phyloP scores from a whole-genome alignment of 2,797 vertebrate genomes.

The Schizothorax lantsangensis region DNA sequence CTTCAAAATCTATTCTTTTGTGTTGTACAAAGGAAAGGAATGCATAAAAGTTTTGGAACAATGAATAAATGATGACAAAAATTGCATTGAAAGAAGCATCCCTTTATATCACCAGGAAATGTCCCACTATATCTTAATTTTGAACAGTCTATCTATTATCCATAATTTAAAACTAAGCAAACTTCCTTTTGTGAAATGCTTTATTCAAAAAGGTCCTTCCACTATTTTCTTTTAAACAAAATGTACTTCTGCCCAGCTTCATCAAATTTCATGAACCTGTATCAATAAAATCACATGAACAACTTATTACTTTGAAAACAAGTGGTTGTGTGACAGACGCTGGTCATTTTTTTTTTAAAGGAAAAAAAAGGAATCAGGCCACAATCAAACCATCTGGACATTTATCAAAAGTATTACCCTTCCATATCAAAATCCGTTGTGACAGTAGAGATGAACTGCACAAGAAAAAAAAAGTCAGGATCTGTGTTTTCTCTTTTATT shows the following conservation, averaged over 20 bases:
- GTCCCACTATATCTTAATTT: not conserved
- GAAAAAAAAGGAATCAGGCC: not conserved
- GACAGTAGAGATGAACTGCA: constrained; percentile 6
- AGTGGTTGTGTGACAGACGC: not conserved
- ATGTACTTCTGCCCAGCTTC: not conserved
- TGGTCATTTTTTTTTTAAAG: not conserved
- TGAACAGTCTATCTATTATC: not conserved
- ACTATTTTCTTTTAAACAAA: not conserved
- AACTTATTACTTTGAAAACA: not conserved
- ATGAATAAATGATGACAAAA: not conserved
- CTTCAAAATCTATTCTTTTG: not conserved
- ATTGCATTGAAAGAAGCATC: not conserved
- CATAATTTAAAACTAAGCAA: not conserved
- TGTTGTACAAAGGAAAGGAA: not conserved
- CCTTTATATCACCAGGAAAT: not conserved
- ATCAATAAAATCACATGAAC: not conserved
- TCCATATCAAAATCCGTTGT: not conserved
- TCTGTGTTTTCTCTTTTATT: constrained; percentile 29
- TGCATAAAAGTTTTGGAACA: not conserved
- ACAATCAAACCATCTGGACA: constrained; percentile 13
- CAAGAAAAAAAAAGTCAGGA: not conserved
- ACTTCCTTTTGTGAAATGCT: not conserved
- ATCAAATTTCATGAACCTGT: not conserved
- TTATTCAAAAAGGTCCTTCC: not conserved
- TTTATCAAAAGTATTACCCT: constrained; percentile 6